phyloP scores from a whole-genome alignment of 2,888 invertebrate species.

The Chrysotoxum bicinctum region DNA sequence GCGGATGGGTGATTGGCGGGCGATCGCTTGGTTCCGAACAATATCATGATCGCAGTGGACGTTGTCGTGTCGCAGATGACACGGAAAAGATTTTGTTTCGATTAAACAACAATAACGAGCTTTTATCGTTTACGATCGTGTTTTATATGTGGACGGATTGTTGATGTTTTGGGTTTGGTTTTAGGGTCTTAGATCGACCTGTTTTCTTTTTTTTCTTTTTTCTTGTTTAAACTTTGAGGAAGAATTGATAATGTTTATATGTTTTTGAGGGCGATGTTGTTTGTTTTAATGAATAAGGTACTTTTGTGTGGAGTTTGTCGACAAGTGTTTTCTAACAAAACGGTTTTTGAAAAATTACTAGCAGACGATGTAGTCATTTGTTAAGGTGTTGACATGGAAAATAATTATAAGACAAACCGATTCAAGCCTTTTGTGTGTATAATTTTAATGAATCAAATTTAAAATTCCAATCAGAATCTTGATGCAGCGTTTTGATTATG shows the following conservation, averaged over 20 bases:
- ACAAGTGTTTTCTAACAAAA: conserved; percentile 38
- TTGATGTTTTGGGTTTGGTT: conserved; percentile 31
- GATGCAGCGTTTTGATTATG: no score
- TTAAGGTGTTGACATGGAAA: not conserved
- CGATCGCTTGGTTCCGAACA: not conserved
- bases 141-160: conserved; percentile 42
- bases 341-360: conserved; percentile 31
- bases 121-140: conserved; percentile 55
- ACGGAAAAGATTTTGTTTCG: conserved; percentile 62
- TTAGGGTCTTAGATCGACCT: conserved; percentile 6
- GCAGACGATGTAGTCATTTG: conserved; percentile 8
- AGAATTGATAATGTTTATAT: not conserved
- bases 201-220: not conserved
- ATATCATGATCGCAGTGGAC: conserved; percentile 30
- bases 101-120: conserved; percentile 58
- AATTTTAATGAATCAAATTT: not conserved
- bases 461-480: not conserved
- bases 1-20: not conserved
- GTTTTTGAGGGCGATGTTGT: conserved; percentile 4
- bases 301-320: conserved; percentile 1
- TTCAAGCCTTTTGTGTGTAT: not conserved
- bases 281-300: conserved; percentile 21
- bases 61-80: conserved; percentile 48
- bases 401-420: not conserved
- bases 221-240: not conserved